phyloP scores from a whole-genome alignment of 92 coral and sea anemone species.

The Anthopleura xanthogrammica region DNA sequence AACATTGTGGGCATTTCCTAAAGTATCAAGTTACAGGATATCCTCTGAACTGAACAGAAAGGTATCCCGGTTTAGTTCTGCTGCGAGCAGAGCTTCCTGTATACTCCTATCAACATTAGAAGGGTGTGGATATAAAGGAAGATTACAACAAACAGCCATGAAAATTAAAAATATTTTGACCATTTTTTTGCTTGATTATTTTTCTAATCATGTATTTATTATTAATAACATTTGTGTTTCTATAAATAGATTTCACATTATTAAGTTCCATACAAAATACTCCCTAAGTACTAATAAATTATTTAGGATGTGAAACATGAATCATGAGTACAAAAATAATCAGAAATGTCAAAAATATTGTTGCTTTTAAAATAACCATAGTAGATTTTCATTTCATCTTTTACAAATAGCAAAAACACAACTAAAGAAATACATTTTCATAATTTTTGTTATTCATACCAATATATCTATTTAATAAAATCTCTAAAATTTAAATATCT shows the following conservation, averaged over 20 bases:
- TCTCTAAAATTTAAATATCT: too few relatives aligned
- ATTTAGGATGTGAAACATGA: background rate
- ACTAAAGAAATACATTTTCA: too few relatives aligned
- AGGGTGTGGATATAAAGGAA: too few relatives aligned
- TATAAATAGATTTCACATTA: background rate
- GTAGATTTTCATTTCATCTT: too few relatives aligned
- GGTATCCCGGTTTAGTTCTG: background rate
- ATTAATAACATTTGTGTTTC: background rate
- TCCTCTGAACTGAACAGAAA: background rate
- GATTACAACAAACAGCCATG: too few relatives aligned
- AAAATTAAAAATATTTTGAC: background rate
- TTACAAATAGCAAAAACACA: too few relatives aligned
- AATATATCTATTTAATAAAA: too few relatives aligned
- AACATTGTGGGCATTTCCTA: background rate
- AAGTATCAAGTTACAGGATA: background rate
- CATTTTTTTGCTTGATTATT: background rate
- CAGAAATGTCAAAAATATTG: background rate
- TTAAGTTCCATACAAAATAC: background rate
- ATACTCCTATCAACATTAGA: background rate
- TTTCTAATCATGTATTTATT: background rate
- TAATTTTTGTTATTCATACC: too few relatives aligned
- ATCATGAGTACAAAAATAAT: background rate
- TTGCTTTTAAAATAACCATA: background rate
- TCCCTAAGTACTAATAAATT: background rate
- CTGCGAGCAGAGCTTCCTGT: background rate